Base-by-base conservation (phyloP, 2,888 invertebrate species). In the Heliconius ismenius region DNA sequence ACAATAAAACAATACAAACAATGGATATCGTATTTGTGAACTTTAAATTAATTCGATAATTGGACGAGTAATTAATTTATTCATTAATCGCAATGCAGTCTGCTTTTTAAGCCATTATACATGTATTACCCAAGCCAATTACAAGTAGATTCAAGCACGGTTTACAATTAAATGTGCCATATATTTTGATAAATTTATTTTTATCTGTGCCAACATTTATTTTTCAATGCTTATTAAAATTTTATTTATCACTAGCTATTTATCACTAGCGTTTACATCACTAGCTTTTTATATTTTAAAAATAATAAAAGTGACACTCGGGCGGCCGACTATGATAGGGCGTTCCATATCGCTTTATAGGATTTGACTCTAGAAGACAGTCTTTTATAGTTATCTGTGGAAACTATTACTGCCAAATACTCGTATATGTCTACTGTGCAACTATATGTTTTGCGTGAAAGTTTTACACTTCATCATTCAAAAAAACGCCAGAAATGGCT, bases 291-390 rank as follows among this genome's bases (percentile, higher is more conserved):
- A 74, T 67, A 32, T 75, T 75, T 75, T 58, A 28, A n/a, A 32
- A 39, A 49, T 65, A 73, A 28, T 36, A 69, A 26, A 43, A 26
- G 54, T 58, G 21, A 73, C 58, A 69, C 36, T 75, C 73, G 78
- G 79, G 79, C 79, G 79, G 75, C 78, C 79, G 76, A 62, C 76
- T 78, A 78, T 24, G 76, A 78, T 78, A 68, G 65, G 24, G 58
- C 69, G 43, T 69, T 74, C 62, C 64, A 75, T 60, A 62, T 63
- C 43, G 43, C 32, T 63, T 62, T 70, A 68, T 65, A 60, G 70
- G 39, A 68, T 28, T 24, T 70, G 60, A 74, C 74, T 63, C 73
- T 67, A 67, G 63, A 76, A 69, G 73, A 63, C 73, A 69, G 62
- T 58, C 49, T 58, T 28, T 70, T 76, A 62, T 58, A 60, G 43